Evolutionary conservation across 1,140 invertebrate species (phyloP).

Genomic region (Liolophura sinensis): DNA sequence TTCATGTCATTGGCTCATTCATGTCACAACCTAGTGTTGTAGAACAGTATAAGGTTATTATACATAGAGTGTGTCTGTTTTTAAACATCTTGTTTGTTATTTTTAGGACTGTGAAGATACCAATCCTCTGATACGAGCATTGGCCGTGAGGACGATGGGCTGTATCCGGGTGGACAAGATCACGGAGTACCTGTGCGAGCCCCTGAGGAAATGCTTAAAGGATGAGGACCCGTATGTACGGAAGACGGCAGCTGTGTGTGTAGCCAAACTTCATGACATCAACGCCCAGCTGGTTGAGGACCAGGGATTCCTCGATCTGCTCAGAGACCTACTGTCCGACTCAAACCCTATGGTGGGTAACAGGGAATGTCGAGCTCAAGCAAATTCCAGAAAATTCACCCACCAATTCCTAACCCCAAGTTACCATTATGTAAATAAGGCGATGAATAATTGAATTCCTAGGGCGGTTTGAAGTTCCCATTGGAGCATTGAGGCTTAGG

Average conservation of each 20-base stretch:
- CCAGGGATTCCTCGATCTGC: slow-evolving; percentile 96
- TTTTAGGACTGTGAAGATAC: slow-evolving; percentile 99
- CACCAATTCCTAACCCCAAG: too few relatives aligned
- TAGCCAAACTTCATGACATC: slow-evolving; percentile 99
- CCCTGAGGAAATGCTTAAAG: slow-evolving; percentile 91
- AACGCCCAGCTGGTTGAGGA: slow-evolving; percentile 97
- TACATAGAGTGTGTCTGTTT: too few relatives aligned
- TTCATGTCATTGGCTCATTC: too few relatives aligned
- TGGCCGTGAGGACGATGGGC: slow-evolving; percentile 99
- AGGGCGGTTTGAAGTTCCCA: too few relatives aligned
- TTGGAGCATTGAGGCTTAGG: too few relatives aligned
- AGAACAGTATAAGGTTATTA: too few relatives aligned
- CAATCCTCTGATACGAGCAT: slow-evolving; percentile 96
- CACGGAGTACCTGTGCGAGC: slow-evolving; percentile 99
- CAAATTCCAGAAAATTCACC: too few relatives aligned
- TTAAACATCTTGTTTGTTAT: too few relatives aligned
- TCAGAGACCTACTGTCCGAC: slow-evolving; percentile 96
- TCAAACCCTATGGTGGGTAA: slow-evolving; percentile 96
- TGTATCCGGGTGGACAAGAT: slow-evolving; percentile 99
- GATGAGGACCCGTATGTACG: slow-evolving; percentile 99
- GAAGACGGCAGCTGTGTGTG: slow-evolving; percentile 99
- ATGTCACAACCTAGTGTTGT: too few relatives aligned
- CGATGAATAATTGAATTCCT: too few relatives aligned
- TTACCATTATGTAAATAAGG: too few relatives aligned
- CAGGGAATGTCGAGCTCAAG: too few relatives aligned